Conservation (phyloP, 2,113 vertebrate genomes). For the Genyomyrus donnyi region DNA sequence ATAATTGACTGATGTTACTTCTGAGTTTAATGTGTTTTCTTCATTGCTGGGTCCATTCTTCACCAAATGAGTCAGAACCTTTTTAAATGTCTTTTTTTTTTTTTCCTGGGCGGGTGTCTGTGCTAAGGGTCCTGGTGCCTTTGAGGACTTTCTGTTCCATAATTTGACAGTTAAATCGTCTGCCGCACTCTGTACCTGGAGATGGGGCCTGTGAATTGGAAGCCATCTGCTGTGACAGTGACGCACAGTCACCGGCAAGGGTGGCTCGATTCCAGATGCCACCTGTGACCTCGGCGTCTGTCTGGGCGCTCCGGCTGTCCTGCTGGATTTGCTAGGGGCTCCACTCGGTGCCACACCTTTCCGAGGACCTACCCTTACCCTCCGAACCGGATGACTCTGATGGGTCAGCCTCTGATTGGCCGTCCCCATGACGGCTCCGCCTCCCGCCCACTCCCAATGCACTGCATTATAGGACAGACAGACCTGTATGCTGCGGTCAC, state of each 20-base stretch:
- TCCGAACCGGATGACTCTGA: neutral
- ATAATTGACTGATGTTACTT: neutral
- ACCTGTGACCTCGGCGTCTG: neutral
- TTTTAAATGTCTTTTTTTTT: neutral
- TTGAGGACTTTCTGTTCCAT: slow-evolving; percentile 1
- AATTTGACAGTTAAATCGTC: slow-evolving; percentile 11
- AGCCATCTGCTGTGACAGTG: neutral
- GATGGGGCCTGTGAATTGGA: neutral
- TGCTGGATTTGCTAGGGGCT: neutral
- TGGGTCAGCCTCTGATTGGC: neutral
- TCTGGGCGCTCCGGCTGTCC: neutral
- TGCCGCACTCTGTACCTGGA: neutral
- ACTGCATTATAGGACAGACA: slow-evolving; percentile 35
- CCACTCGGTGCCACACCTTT: neutral
- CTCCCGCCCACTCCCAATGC: neutral
- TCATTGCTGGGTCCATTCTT: neutral
- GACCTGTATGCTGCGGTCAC: neutral
- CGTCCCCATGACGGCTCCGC: neutral
- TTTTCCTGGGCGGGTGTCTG: neutral
- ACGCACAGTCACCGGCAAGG: neutral
- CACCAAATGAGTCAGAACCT: neutral
- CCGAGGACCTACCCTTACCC: neutral
- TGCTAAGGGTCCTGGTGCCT: neutral
- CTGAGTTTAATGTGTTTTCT: neutral
- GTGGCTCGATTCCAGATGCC: neutral